Evolutionary conservation across 1,140 invertebrate species (phyloP).

Genomic region (Akabosia matsudoensis): DNA sequence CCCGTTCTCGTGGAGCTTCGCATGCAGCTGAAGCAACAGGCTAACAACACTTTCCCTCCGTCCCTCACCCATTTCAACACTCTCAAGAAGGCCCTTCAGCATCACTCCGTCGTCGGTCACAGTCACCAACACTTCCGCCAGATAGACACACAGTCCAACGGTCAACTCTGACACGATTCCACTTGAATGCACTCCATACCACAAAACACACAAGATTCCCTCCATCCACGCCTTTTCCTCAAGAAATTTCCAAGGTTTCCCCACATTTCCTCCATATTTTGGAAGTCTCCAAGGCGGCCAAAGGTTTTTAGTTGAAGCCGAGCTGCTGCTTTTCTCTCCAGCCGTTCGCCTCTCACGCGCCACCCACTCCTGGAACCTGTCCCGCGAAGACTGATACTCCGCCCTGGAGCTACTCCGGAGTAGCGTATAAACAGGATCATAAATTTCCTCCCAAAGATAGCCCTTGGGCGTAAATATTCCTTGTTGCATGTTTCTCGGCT

Average conservation of each 20-base stretch:
- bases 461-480: conserved; percentile 87
- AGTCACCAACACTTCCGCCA: conserved; percentile 67
- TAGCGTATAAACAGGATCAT: conserved; percentile 88
- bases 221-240: conserved; percentile 74
- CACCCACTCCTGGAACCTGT: conserved; percentile 55
- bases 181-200: conserved; percentile 74
- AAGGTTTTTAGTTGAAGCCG: conserved; percentile 54
- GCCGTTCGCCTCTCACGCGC: conserved; percentile 58
- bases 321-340: conserved; percentile 53
- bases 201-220: conserved; percentile 74
- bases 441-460: conserved; percentile 82
- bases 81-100: neutral
- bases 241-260: too few species aligned
- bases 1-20: neutral
- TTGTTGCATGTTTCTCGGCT: conserved; percentile 67
- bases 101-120: neutral
- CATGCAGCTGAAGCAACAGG: neutral
- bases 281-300: conserved; percentile 81
- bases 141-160: conserved; percentile 75
- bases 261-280: conserved; percentile 58
- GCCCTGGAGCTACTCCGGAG: conserved; percentile 81
- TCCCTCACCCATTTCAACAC: neutral
- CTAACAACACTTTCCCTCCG: neutral
- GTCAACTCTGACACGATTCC: conserved; percentile 74
- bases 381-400: conserved; percentile 90